phyloP scores from a whole-genome alignment of 2,113 vertebrate species.

The Gopherus evgoodei region DNA sequence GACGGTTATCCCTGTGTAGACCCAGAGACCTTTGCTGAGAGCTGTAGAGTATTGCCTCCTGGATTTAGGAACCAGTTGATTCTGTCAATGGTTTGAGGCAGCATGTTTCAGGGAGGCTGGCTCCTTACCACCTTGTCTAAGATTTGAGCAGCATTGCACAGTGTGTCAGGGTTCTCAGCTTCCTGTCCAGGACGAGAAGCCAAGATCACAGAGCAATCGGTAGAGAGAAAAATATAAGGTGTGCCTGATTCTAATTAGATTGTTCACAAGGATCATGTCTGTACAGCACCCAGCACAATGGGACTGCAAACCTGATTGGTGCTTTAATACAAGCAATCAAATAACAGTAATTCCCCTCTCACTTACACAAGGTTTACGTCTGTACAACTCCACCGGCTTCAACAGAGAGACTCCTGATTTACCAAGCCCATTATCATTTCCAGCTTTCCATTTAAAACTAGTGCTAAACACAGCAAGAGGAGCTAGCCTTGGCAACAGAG shows the following conservation, averaged over 20 bases:
- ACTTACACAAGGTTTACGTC: background rate
- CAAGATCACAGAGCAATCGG: background rate
- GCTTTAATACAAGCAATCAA: background rate
- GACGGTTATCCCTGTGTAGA: background rate
- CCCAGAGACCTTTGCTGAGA: background rate
- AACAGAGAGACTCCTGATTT: background rate
- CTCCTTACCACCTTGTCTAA: background rate
- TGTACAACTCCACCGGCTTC: background rate
- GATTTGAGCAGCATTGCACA: background rate
- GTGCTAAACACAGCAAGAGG: constrained; percentile 15
- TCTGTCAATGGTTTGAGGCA: background rate
- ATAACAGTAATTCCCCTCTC: background rate
- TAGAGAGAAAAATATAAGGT: background rate
- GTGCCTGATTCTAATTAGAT: background rate
- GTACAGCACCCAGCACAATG: constrained; percentile 11
- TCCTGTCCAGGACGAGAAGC: background rate
- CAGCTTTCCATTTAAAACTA: background rate
- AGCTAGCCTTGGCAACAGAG: constrained; percentile 37
- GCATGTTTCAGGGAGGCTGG: background rate
- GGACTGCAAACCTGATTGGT: background rate
- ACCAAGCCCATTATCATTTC: background rate
- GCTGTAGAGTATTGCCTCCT: background rate
- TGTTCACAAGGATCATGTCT: background rate
- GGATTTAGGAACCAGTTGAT: constrained; percentile 22
- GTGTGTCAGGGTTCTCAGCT: background rate